Percentiles rank a stretch among this genome's conserved stretches.
These are phyloP conservation scores for Prosopocoilus inquinatus DNA, from an alignment of 2,888 invertebrate species.

Conservation along the genomic window DNA sequence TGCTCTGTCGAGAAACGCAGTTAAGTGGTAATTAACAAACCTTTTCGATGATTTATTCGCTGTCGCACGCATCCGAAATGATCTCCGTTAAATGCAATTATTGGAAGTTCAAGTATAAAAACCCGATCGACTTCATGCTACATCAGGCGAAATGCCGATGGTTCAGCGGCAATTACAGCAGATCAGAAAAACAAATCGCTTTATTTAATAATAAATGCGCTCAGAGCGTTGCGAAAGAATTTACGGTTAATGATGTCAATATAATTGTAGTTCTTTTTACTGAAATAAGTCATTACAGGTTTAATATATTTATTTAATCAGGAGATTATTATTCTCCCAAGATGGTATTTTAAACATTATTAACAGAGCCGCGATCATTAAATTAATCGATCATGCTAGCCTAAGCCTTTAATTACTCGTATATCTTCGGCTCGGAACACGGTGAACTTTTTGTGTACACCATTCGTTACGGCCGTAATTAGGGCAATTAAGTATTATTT, in stretches of 20 bases:
- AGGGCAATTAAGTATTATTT: slow-evolving; percentile 5
- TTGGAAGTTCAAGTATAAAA: not conserved
- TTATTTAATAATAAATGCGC: slow-evolving; percentile 23
- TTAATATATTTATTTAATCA: slow-evolving; percentile 22
- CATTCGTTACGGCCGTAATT: slow-evolving; percentile 2
- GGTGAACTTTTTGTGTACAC: not conserved
- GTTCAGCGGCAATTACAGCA: slow-evolving; percentile 24
- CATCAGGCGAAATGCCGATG: slow-evolving; percentile 22
- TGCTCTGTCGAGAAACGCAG: too few species aligned
- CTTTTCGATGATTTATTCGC: not conserved
- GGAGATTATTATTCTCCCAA: slow-evolving; percentile 15
- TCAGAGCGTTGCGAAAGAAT: slow-evolving; percentile 16
- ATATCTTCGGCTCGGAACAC: not conserved
- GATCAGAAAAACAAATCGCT: slow-evolving; percentile 29
- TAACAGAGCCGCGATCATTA: slow-evolving; percentile 13
- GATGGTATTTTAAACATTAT: slow-evolving; percentile 18
- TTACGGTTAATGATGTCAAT: slow-evolving; percentile 17
- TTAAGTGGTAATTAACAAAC: not conserved
- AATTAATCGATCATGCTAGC: slow-evolving; percentile 14
- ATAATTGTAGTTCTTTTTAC: slow-evolving; percentile 12
- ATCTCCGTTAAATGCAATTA: slow-evolving; percentile 1
- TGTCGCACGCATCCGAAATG: not conserved
- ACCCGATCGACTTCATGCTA: slow-evolving; percentile 24
- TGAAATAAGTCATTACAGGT: slow-evolving; percentile 21
- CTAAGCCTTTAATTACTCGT: slow-evolving; percentile 9